These are phyloP conservation scores for Amphipyra tragopoginis DNA, from an alignment of 2,888 invertebrate genomes.

Conservation along the genomic window DNA sequence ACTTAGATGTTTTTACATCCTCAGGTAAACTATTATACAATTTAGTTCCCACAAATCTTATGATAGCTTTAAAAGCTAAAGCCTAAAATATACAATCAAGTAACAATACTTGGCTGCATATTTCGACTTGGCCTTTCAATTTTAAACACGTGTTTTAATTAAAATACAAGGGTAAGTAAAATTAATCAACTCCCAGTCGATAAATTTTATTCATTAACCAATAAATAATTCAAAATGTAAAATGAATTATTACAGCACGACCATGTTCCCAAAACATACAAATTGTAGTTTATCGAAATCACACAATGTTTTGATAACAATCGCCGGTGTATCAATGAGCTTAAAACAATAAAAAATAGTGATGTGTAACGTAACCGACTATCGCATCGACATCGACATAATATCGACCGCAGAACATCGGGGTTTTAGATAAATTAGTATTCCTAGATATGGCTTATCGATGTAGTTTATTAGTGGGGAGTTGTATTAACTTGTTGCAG, in stretches of 20 bases:
- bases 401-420: constrained; percentile 32
- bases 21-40: too few relatives aligned
- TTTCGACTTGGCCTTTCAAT: not conserved
- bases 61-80: too few relatives aligned
- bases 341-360: constrained; percentile 60
- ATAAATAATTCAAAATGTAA: constrained; percentile 43
- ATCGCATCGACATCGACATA: constrained; percentile 37
- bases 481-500: constrained; percentile 23
- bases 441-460: constrained; percentile 53
- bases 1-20: too few relatives aligned
- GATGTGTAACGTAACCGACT: constrained; percentile 55
- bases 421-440: constrained; percentile 45
- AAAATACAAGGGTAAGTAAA: constrained; percentile 1
- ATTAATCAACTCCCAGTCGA: constrained; percentile 32
- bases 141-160: not conserved
- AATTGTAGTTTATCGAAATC: constrained; percentile 39
- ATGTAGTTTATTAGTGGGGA: constrained; percentile 43
- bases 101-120: too few relatives aligned
- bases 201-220: constrained; percentile 40
- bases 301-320: constrained; percentile 50
- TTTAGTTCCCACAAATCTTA: too few relatives aligned
- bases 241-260: constrained; percentile 34
- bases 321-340: constrained; percentile 40
- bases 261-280: constrained; percentile 48
- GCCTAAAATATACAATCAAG: too few relatives aligned